Base-by-base conservation (phyloP, 2,888 invertebrate species). In the Sepioteuthis lessoniana region DNA sequence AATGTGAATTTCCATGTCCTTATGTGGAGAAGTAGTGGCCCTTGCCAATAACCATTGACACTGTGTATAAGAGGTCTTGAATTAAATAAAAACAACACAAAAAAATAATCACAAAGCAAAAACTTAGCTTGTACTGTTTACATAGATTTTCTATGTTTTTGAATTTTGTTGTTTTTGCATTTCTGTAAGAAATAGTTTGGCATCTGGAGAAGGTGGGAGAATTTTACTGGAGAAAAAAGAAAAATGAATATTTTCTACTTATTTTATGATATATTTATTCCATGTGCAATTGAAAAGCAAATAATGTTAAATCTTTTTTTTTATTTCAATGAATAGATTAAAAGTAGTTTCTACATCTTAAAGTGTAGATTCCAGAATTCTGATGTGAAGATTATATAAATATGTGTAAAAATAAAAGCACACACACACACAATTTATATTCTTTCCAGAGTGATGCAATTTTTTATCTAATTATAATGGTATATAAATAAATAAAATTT, bases 1-100 rank as follows among this genome's bases (percentile, higher is more conserved):
- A 76, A 76, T 35, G 76, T 76, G 76, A 76, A 76, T 76, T 76
- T n/a, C n/a, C 76, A 76, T n/a, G 76, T 76, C n/a, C n/a, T 76
- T 35, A n/a, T 76, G n/a, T 76, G 1, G 76, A n/a, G 19, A 35
- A 76, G n/a, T 76, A 35, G 76, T 76, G n/a, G 76, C 76, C 76
- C 19, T 76, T 76, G 76, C 76, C 76, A 76, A 76, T 76, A 76
- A 76, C n/a, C n/a, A n/a, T 76, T 76, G 76, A 76, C 76, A 35
- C n/a, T 1, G 2, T n/a, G n/a, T 76, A n/a, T 76, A n/a, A 76
- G n/a, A 76, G 76, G n/a, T 76, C n/a, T n/a, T 2, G n/a, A 76
- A 76, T n/a, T 60, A n/a, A 16, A 3, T n/a, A n/a, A 76, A 76
- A 13, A 5, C n/a, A 76, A 76, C 7, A 31, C 19, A 8, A 76